Conservation (phyloP, 2,888 invertebrate genomes). For the Dolichopus griseipennis region DNA sequence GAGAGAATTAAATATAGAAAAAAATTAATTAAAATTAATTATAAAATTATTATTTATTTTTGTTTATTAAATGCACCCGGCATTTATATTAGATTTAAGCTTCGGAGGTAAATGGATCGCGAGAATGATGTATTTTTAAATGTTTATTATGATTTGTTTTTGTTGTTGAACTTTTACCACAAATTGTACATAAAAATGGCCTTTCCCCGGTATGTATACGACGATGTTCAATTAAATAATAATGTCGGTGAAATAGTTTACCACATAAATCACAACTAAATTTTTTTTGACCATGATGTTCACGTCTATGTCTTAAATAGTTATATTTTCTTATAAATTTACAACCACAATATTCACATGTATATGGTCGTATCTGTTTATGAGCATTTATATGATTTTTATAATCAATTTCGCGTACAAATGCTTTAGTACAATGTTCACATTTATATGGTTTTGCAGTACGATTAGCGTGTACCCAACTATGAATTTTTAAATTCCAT, state of each 20-base stretch:
- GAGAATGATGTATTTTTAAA: conserved; percentile 78
- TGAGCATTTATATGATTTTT: conserved; percentile 79
- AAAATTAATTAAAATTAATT: neutral
- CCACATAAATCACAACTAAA: conserved; percentile 68
- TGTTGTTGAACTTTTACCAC: conserved; percentile 80
- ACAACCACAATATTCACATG: conserved; percentile 83
- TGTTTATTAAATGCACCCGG: conserved; percentile 15
- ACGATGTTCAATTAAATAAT: conserved; percentile 80
- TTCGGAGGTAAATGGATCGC: conserved; percentile 80
- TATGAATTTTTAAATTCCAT: conserved; percentile 82
- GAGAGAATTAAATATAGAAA: neutral
- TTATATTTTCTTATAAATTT: conserved; percentile 84
- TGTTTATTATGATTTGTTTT: conserved; percentile 89
- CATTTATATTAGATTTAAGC: conserved; percentile 32
- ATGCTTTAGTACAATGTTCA: conserved; percentile 72
- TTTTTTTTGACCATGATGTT: conserved; percentile 72
- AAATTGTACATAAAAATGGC: conserved; percentile 77
- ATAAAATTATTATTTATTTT: neutral
- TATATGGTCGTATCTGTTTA: conserved; percentile 69
- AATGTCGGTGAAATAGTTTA: conserved; percentile 77
- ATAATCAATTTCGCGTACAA: conserved; percentile 71
- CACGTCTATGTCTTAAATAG: conserved; percentile 74
- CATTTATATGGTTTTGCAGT: conserved; percentile 80
- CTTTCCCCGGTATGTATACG: conserved; percentile 70
- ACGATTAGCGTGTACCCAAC: conserved; percentile 79